Conservation (phyloP, 2,888 invertebrate genomes). For the Nephrotoma guestfalica region DNA sequence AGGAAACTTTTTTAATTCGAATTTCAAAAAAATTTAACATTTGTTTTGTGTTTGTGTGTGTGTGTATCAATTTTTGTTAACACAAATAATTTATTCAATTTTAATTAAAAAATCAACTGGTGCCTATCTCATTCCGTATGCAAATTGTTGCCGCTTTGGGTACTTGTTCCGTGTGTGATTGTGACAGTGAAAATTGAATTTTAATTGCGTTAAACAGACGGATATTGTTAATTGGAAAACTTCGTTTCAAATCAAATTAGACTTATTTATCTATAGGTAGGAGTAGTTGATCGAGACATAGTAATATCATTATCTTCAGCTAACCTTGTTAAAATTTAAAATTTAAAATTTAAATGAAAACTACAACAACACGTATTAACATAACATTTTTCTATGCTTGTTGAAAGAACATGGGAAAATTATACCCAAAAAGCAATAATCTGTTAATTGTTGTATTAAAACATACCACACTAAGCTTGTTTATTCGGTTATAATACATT, state of each 20-base stretch:
- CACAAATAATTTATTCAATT: background rate
- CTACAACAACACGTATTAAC: background rate
- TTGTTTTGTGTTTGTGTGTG: background rate
- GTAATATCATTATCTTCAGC: too few species aligned
- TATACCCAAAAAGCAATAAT: background rate
- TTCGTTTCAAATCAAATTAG: too few species aligned
- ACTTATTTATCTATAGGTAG: too few species aligned
- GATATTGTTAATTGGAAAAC: too few species aligned
- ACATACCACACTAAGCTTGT: background rate
- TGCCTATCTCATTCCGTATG: background rate
- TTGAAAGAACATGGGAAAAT: background rate
- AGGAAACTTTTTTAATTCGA: background rate
- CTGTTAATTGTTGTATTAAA: background rate
- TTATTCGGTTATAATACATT: background rate
- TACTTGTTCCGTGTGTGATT: background rate
- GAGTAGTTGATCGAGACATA: too few species aligned
- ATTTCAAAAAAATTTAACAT: background rate
- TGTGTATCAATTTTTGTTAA: background rate
- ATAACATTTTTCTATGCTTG: background rate
- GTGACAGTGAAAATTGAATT: background rate
- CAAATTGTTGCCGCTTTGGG: background rate
- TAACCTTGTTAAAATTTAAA: background rate
- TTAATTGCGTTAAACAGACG: background rate
- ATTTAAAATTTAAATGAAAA: background rate
- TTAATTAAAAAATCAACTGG: background rate